phyloP scores from a whole-genome alignment of 92 coral and sea anemone genomes.

The Micromussa lordhowensis region DNA sequence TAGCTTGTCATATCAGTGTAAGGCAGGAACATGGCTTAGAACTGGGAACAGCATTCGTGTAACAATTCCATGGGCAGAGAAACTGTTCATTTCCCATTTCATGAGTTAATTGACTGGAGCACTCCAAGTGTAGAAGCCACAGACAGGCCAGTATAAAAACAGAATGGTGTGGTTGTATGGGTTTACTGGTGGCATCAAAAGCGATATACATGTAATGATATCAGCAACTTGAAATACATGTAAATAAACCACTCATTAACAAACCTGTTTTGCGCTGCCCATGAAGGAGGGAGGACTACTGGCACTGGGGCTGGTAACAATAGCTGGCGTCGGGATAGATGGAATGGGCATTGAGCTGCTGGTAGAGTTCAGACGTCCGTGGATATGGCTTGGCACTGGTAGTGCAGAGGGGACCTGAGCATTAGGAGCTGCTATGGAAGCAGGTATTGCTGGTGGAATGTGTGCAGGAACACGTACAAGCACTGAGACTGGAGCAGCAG shows the following conservation, averaged over 20 bases:
- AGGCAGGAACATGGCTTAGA: not conserved
- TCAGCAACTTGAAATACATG: too few species aligned
- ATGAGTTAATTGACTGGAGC: not conserved
- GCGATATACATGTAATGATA: too few species aligned
- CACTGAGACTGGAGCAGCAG: conserved; percentile 94
- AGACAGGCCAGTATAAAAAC: too few species aligned
- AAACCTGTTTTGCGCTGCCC: conserved; percentile 97
- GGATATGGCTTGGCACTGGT: conserved; percentile 90
- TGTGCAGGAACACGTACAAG: conserved; percentile 79
- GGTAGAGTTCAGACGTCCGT: conserved; percentile 56
- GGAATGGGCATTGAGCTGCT: conserved; percentile 82
- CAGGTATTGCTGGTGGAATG: conserved; percentile 89
- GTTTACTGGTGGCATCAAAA: too few species aligned
- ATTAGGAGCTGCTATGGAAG: conserved; percentile 94
- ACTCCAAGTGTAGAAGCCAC: not conserved
- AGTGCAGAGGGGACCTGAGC: conserved; percentile 92
- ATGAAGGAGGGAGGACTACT: conserved; percentile 80
- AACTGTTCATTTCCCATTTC: not conserved
- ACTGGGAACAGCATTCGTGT: not conserved
- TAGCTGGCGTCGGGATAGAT: conserved; percentile 99
- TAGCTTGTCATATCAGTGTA: not conserved
- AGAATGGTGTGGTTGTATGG: too few species aligned
- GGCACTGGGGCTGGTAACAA: conserved; percentile 89
- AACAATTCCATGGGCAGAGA: not conserved
- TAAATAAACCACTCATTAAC: not conserved